Evolutionary conservation across 2,113 vertebrate species (phyloP), one percentile per base, ranked within the genome.

Genomic region (Chaetodon auriga): DNA sequence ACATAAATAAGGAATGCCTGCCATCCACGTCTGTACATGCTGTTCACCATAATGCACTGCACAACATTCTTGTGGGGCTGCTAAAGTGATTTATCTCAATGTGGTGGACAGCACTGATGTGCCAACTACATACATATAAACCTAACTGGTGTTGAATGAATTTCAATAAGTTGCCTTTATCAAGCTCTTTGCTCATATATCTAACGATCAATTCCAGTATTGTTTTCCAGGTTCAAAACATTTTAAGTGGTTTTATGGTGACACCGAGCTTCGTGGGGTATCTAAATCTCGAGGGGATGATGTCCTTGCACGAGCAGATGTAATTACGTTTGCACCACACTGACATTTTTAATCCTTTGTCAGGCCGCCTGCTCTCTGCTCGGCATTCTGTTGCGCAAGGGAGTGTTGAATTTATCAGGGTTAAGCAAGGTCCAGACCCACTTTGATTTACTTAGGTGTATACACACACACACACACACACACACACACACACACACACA

Each of bases 361-460:
- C 63, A 82, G 43, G 35, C 46, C 48, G 35, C 43, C 16, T 21
- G 51, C 21, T 46, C 21, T 68, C 68, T 54, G 75, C 55, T 61
- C 19, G 0, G 19, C 21, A 23, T 54, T 65, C 18, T 66, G 12
- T 54, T 41, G 46, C 63, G 61, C 16, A 49, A 49, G 25, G 19
- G 43, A 49, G 2, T 7, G 38, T 49, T 54, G 54, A 75, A 57
- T 75, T 41, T 62, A 48, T 43, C 21, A 7, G 38, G 51, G 55
- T 66, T 65, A 68, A 80, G 38, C 10, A 35, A 69, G 45, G 75
- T 78, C 16, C 1, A 62, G 76, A 57, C 41, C 41, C 41, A 36
- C 73, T 86, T 81, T 80, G 48, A 82, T 80, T 68, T 84, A 43
- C 57, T 68, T 78, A 74, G 48, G 73, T 48, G 30, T 49, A 55